Evolutionary conservation across 2,888 invertebrate species (phyloP), one percentile per base, ranked within the genome.

Genomic region (Cheilosia variabilis): DNA sequence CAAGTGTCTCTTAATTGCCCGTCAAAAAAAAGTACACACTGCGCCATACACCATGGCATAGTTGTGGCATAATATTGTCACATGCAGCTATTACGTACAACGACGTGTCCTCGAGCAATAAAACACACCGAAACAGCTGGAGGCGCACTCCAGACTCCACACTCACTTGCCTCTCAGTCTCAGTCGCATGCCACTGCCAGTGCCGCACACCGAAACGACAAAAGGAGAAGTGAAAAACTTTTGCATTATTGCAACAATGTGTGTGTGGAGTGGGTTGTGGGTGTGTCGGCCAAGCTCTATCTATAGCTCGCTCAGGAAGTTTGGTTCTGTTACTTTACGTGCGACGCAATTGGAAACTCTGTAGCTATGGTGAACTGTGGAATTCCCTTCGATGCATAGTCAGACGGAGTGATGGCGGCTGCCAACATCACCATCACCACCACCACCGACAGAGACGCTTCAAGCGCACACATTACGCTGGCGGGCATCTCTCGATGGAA

Each of bases 1-100:
- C 63, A 62, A 63, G 77, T 78, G 77, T 78, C 63, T 69, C 69
- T 77, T 78, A 78, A 78, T 78, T 78, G 69, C 55, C 77, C 47
- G 60, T 60, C 77, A 55, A 62, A 53, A 69, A 69, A 55, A 55
- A 63, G 37, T 55, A 47, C 62, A 41, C 13, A 24, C 50, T 50
- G 31, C 31, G 13, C 13, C 52, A 13, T 4, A 24, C 19, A 3
- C 13, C 52, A 15, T 37, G 75, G 45, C n/a, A 37, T 53, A 53
- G 72, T 72, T 27, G 68, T 53, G 77, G 68, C 52, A 47, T 47
- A 73, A 73, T 57, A 47, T 69, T 78, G 62, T 69, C 69, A 45
- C 62, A 63, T 55, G 19, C 66, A 76, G 62, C 62, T 34, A 47
- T 22, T 24, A 53, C 13, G 37, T 37, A 37, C 37, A 13, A 37